phyloP scores from a whole-genome alignment of 2,888 invertebrate species.

The Bugulina stolonifera region DNA sequence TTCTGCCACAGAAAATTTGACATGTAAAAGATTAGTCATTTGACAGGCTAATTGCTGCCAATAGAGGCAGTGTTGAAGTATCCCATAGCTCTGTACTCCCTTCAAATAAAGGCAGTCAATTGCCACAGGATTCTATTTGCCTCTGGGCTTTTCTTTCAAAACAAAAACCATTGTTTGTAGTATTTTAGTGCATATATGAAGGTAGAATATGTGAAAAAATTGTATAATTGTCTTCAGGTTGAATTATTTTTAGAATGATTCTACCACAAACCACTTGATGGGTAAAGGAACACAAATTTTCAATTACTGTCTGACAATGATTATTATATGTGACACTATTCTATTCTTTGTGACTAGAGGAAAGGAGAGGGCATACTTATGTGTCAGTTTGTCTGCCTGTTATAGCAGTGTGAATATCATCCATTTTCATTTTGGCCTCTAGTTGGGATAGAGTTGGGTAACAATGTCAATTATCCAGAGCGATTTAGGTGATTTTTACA shows the following conservation, averaged over 20 bases:
- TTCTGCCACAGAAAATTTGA: neutral
- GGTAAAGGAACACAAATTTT: neutral
- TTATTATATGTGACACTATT: neutral
- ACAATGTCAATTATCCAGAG: too few relatives aligned
- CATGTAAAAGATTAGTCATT: slow-evolving; percentile 7
- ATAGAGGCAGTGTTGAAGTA: neutral
- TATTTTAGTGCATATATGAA: neutral
- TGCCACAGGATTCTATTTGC: neutral
- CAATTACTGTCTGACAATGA: neutral
- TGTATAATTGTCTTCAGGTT: slow-evolving; percentile 5
- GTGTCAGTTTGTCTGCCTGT: too few relatives aligned
- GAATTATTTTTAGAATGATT: slow-evolving; percentile 10
- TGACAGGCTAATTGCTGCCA: slow-evolving; percentile 24
- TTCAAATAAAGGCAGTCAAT: neutral
- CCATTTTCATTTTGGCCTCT: too few relatives aligned
- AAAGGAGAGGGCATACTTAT: too few relatives aligned
- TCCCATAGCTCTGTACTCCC: neutral
- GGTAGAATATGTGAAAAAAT: neutral
- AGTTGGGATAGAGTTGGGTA: too few relatives aligned
- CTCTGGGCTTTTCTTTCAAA: neutral
- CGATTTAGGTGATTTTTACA: too few relatives aligned
- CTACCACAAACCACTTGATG: slow-evolving; percentile 17
- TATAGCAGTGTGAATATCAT: too few relatives aligned
- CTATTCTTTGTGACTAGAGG: neutral
- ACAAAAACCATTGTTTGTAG: neutral